phyloP scores from a whole-genome alignment of 2,113 vertebrate genomes.

The Strix aluco region DNA sequence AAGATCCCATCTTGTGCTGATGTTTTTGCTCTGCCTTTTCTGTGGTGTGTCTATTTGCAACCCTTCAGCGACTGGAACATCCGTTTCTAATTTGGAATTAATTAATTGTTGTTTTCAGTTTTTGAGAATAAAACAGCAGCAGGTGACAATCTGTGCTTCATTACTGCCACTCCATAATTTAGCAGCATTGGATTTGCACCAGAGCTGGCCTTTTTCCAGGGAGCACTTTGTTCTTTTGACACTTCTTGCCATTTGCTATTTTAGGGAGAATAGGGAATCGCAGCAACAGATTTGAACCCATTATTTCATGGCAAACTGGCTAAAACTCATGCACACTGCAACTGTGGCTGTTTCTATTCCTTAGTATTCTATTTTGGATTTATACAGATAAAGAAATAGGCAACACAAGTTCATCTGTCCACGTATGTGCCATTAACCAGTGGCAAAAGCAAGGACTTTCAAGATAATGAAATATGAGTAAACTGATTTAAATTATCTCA shows the following conservation, averaged over 20 bases:
- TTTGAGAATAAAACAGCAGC: background rate
- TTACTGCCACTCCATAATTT: background rate
- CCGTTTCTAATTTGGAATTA: background rate
- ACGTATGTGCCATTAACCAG: background rate
- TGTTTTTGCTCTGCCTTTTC: background rate
- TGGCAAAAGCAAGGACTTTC: background rate
- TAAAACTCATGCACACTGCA: background rate
- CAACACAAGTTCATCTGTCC: background rate
- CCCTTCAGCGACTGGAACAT: background rate
- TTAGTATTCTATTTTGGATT: background rate
- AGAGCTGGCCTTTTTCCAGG: background rate
- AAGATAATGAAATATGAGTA: background rate
- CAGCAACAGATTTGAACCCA: background rate
- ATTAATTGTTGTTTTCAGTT: background rate
- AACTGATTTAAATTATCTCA: background rate
- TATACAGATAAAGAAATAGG: background rate
- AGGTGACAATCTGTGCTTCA: constrained; percentile 16
- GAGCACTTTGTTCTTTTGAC: background rate
- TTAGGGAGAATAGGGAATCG: background rate
- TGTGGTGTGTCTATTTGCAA: background rate
- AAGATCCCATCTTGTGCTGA: background rate
- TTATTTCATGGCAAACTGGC: background rate
- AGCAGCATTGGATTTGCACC: background rate
- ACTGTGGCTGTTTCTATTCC: background rate
- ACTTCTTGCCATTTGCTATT: background rate